phyloP scores from a whole-genome alignment of 2,888 invertebrate species.

The Sesia apiformis region DNA sequence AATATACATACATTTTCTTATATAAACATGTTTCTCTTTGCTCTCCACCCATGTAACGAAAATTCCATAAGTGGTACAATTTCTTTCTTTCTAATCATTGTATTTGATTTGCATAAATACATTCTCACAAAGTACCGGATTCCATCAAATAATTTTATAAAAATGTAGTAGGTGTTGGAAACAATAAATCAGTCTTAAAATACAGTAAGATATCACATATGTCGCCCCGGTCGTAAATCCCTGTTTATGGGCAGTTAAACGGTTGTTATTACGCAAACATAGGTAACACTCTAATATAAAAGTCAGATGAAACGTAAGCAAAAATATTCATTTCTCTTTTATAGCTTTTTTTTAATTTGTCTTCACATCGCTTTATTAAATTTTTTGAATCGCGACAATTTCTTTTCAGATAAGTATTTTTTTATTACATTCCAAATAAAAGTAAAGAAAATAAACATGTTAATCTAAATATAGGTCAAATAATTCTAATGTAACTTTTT shows the following conservation, averaged over 20 bases:
- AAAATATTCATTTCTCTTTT: constrained; percentile 4
- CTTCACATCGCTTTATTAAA: neutral
- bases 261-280: constrained; percentile 50
- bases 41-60: too few species aligned
- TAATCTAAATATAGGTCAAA: too few species aligned
- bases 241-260: constrained; percentile 59
- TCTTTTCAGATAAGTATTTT: neutral
- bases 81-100: too few species aligned
- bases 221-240: constrained; percentile 45
- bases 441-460: neutral
- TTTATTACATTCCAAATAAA: neutral
- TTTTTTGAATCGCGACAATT: neutral
- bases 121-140: too few species aligned
- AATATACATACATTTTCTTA: too few species aligned
- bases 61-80: too few species aligned
- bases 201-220: constrained; percentile 38
- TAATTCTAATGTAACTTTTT: too few species aligned
- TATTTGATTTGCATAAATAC: too few species aligned
- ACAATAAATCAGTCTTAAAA: constrained; percentile 23
- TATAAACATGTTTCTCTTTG: too few species aligned
- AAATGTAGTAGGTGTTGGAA: neutral
- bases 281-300: constrained; percentile 35
- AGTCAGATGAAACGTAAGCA: constrained; percentile 25
- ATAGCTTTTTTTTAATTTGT: neutral
- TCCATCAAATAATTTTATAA: neutral